These are phyloP conservation scores for Drosophila grimshawi DNA, from an alignment of 1,140 invertebrate species.

Conservation along the genomic window DNA sequence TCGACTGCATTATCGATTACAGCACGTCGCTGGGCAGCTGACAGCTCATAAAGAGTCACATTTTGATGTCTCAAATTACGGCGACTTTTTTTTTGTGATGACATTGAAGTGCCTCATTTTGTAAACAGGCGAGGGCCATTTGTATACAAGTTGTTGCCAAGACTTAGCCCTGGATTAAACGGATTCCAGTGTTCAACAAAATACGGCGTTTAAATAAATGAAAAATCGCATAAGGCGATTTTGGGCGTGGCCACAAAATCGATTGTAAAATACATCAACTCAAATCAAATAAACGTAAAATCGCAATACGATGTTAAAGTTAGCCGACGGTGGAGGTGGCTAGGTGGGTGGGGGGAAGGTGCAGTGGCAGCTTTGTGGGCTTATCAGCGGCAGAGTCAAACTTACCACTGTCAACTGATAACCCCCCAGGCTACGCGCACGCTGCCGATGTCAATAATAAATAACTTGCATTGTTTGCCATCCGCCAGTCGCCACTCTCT, in stretches of 20 bases:
- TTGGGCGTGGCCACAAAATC: conserved; percentile 40
- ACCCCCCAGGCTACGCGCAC: conserved; percentile 57
- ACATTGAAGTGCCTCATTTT: conserved; percentile 34
- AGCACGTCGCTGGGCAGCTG: conserved; percentile 61
- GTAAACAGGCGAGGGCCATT: conserved; percentile 44
- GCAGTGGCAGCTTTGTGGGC: conserved; percentile 28
- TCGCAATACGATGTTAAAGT: conserved; percentile 53
- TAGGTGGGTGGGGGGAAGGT: neutral
- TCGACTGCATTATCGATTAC: conserved; percentile 66
- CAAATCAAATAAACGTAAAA: conserved; percentile 56
- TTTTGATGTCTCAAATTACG: conserved; percentile 43
- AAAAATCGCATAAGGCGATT: conserved; percentile 73
- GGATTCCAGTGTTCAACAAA: conserved; percentile 45
- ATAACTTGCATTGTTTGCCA: conserved; percentile 78
- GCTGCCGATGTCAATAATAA: conserved; percentile 74
- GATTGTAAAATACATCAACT: conserved; percentile 32
- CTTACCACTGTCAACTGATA: conserved; percentile 71
- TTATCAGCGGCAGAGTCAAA: conserved; percentile 63
- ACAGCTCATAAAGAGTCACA: conserved; percentile 61
- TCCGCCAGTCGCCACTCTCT: conserved; percentile 35
- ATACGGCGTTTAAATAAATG: conserved; percentile 69
- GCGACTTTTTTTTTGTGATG: neutral
- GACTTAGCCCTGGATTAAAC: conserved; percentile 62
- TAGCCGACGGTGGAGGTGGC: conserved; percentile 2
- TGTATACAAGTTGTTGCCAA: conserved; percentile 41